phyloP scores from a whole-genome alignment of 2,113 vertebrate species.

The Lonchura striata region DNA sequence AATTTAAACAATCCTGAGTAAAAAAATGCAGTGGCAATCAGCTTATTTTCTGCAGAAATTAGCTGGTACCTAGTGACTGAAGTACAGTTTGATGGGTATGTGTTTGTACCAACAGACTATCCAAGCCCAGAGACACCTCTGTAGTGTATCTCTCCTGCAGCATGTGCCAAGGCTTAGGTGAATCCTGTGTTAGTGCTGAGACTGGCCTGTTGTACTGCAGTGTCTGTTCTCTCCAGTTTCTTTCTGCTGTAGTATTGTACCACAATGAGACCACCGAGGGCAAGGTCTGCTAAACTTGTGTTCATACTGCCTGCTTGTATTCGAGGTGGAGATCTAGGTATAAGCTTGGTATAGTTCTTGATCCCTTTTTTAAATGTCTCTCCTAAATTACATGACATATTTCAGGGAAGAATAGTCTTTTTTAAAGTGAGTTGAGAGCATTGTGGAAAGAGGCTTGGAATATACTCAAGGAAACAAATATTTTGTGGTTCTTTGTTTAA shows the following conservation, averaged over 20 bases:
- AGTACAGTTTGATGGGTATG: too few species aligned
- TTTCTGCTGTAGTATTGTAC: too few species aligned
- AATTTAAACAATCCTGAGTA: neutral
- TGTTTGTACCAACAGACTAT: neutral
- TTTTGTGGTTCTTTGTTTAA: neutral
- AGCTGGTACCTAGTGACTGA: neutral
- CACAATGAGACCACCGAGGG: neutral
- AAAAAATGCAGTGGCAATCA: accelerated
- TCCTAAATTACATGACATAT: neutral
- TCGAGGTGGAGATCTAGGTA: accelerated
- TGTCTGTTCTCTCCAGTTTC: neutral
- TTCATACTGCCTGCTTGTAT: neutral
- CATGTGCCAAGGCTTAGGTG: neutral
- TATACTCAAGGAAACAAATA: neutral
- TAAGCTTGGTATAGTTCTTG: neutral
- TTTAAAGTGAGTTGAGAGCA: neutral
- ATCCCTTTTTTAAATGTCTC: neutral
- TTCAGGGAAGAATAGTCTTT: neutral
- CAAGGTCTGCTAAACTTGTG: neutral
- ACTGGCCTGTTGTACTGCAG: neutral
- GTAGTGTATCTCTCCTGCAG: neutral
- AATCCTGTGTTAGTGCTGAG: neutral
- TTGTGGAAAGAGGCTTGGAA: neutral
- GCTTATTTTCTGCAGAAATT: neutral
- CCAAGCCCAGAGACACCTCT: neutral